Base-by-base conservation (phyloP, 1,140 invertebrate genomes). In the Glossosoma conforme region DNA sequence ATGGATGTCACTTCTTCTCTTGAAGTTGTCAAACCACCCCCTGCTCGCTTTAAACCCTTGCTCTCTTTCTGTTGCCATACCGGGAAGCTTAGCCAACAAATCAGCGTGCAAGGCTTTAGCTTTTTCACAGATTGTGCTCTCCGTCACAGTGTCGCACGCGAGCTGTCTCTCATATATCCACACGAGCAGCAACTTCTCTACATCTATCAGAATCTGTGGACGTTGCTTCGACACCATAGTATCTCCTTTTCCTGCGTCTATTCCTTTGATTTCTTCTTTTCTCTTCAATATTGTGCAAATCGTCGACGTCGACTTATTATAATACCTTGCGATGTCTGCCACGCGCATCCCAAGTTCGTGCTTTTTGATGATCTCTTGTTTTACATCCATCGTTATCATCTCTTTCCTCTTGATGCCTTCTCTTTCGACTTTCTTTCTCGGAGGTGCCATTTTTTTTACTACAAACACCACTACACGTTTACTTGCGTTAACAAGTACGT, bases 81-180 rank as follows among this genome's bases (percentile, higher is more conserved):
- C 14, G 32, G 51, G 44, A 19, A 55, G 20, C 45, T 60, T 52
- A 14, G 21, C 45, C 13, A 51, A 21, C 8, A 60, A 18, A 30
- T 57, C 47, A 20, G 10, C 44, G 41, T 46, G 38, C 24, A 60
- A 44, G 14, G 24, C 30, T 44, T 42, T 44, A 35, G 51, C 52
- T 44, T 54, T 60, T 36, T 52, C 52, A 43, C 58, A 58, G n/a
- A 58, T 58, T 13, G 51, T 32, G 38, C n/a, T 47, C 40, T 54
- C 20, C 2, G 24, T 54, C 25, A 60, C 25, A 54, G 15, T 46
- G 32, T 58, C 30, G 28, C 55, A 43, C 43, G 32, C 43, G 14
- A 48, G 32, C 40, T 58, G 32, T 18, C 49, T 58, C 38, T 60
- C 51, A 17, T 54, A 52, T 22, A 54, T 52, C 58, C 55, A 58